phyloP scores from a whole-genome alignment of 2,888 invertebrate species.

The Noctua comes region DNA sequence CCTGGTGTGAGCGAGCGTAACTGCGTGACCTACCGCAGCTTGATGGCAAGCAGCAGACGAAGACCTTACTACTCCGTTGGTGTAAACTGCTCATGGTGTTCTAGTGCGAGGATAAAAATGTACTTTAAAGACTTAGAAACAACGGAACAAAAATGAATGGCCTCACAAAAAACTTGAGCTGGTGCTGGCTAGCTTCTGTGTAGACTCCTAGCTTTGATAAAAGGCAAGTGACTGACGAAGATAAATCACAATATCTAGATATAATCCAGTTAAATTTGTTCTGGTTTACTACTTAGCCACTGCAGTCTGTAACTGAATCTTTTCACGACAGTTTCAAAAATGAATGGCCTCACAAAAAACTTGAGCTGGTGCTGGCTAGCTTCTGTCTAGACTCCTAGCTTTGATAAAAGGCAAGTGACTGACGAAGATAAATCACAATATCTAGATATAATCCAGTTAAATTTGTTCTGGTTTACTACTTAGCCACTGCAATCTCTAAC shows the following conservation, averaged over 20 bases:
- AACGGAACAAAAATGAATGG: background rate
- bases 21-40: background rate
- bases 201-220: background rate
- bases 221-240: background rate
- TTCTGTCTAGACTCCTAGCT: background rate
- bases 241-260: background rate
- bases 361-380: background rate
- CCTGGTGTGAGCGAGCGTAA: background rate
- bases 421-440: background rate
- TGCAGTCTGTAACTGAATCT: background rate
- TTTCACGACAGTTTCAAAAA: no score
- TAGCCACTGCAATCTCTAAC: background rate
- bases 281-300: background rate
- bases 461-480: constrained; percentile 2
- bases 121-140: background rate
- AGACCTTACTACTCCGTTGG: background rate
- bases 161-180: background rate
- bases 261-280: background rate
- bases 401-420: background rate
- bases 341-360: background rate
- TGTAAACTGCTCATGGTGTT: background rate
- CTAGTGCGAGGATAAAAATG: background rate
- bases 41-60: background rate
- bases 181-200: background rate
- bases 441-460: background rate